Conservation (phyloP, 2,888 invertebrate genomes). For the Lepidochrysops patricia region DNA sequence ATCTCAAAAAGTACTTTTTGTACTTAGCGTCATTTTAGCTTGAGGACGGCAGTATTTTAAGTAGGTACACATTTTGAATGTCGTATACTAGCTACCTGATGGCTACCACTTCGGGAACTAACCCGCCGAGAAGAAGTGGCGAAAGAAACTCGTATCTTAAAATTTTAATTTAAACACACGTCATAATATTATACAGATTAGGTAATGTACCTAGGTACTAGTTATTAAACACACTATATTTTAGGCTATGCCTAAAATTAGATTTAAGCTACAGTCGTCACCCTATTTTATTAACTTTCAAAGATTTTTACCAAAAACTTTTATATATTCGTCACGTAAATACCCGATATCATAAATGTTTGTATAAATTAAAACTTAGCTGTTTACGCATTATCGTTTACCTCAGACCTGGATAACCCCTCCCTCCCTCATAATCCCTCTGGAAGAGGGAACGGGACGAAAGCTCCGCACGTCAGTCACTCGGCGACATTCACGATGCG, state of each 20-base stretch:
- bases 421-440: slow-evolving; percentile 45
- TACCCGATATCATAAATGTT: not conserved
- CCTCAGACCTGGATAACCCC: slow-evolving; percentile 28
- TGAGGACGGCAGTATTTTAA: no score
- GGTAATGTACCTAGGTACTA: not conserved
- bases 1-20: no score
- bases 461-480: slow-evolving; percentile 40
- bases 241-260: no score
- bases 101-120: no score
- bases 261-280: not conserved
- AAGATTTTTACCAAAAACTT: not conserved
- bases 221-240: not conserved
- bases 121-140: no score
- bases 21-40: no score
- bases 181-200: no score
- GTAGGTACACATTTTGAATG: no score
- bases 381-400: slow-evolving; percentile 21
- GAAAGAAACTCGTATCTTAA: no score
- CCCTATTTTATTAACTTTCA: not conserved
- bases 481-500: slow-evolving; percentile 37
- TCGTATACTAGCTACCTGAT: no score
- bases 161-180: no score
- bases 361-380: slow-evolving; percentile 6
- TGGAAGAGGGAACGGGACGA: slow-evolving; percentile 38
- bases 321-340: not conserved